A percentile compares a stretch with the other conserved stretches of the same genome.
phyloP scores from a whole-genome alignment of 2,797 vertebrate species.

The Aphelocoma californica region DNA sequence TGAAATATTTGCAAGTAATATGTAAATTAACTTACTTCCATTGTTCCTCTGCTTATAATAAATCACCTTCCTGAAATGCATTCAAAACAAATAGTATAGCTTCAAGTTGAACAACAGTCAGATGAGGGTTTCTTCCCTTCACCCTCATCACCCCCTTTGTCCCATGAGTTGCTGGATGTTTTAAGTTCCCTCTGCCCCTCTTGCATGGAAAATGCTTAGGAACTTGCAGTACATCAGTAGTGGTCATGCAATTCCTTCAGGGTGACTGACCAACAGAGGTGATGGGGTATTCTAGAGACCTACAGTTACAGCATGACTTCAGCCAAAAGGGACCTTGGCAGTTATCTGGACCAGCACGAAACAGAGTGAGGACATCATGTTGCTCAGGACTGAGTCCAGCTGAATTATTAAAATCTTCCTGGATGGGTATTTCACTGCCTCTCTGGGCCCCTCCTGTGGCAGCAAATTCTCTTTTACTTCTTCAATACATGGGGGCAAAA shows the following conservation, averaged over 20 bases:
- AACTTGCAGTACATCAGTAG: not conserved
- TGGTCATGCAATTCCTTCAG: rapidly evolving
- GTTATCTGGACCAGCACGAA: not conserved
- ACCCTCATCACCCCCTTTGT: not conserved
- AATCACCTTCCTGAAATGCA: constrained; percentile 66
- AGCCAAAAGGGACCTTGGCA: not conserved
- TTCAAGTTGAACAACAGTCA: not conserved
- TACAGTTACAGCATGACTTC: not conserved
- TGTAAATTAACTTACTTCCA: constrained; percentile 53
- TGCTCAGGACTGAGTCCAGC: not conserved
- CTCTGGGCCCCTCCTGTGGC: not conserved
- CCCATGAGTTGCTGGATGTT: not conserved
- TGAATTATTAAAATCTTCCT: not conserved
- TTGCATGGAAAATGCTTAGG: not conserved
- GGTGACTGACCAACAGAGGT: not conserved
- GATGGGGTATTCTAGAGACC: not conserved
- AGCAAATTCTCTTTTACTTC: not conserved
- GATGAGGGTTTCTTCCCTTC: not conserved
- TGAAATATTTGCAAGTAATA: not conserved
- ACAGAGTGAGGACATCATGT: not conserved
- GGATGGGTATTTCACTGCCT: not conserved
- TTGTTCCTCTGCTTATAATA: constrained; percentile 70
- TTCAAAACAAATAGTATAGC: not conserved
- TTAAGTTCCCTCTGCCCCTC: not conserved
- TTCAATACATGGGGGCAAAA: not conserved